These are phyloP conservation scores for Trypoxylus dichotomus DNA, from an alignment of 1,140 invertebrate genomes.

Conservation along the genomic window DNA sequence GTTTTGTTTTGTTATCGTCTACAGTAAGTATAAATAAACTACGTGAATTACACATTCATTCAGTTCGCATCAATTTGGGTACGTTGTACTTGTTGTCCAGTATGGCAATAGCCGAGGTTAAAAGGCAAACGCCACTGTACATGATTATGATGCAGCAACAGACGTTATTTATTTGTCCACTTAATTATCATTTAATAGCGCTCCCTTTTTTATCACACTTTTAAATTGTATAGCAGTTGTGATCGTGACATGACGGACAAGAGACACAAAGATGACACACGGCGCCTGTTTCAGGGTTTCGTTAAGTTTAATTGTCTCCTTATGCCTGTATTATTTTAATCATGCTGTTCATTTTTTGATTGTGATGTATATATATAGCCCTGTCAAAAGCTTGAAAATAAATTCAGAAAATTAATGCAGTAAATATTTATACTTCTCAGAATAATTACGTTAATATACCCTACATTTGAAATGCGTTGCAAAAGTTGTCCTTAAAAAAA, in stretches of 20 bases:
- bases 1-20: too few relatives aligned
- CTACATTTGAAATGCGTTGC: too few relatives aligned
- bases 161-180: background rate
- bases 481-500: too few relatives aligned
- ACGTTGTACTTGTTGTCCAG: background rate
- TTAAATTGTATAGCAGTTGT: background rate
- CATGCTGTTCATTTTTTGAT: too few relatives aligned
- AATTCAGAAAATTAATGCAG: too few relatives aligned
- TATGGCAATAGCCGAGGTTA: background rate
- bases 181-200: slow-evolving; percentile 19
- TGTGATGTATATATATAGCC: too few relatives aligned
- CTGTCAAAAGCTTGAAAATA: too few relatives aligned
- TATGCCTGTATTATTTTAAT: background rate
- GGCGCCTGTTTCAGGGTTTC: background rate
- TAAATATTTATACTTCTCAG: too few relatives aligned
- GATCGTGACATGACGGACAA: background rate
- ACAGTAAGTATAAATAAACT: too few relatives aligned
- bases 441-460: too few relatives aligned
- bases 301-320: background rate
- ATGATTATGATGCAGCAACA: background rate
- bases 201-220: background rate
- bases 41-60: too few relatives aligned
- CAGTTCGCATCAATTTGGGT: too few relatives aligned
- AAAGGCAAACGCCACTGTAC: background rate
- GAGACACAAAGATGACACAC: background rate